Evolutionary conservation across 2,797 vertebrate genomes (phyloP), one percentile per base, ranked within the genome.

Genomic region (Halcyon chelicuti): DNA sequence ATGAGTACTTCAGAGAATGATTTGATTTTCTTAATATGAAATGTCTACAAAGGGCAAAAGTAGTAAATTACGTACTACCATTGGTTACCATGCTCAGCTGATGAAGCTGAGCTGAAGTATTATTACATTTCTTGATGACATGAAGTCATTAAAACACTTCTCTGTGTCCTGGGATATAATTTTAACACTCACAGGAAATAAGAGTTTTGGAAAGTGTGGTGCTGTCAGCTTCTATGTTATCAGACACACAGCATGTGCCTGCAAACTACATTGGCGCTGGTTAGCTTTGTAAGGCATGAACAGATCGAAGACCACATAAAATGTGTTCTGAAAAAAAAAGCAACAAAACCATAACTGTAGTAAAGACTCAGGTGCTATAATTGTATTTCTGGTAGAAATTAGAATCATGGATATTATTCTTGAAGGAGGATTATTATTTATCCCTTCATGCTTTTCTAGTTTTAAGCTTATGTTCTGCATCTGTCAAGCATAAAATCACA

Each of bases 91-190:
- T 84, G 44, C 33, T 90, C 58, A 92, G 73, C 70, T 93, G 91
- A 88, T 78, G 76, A 54, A 78, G 61, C 54, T 86, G 73, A 93
- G 75, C 77, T 47, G 63, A 60, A 81, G 72, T 83, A 90, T 51
- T 77, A 79, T 76, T 92, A 82, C 52, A 37, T 92, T 92, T 82
- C 82, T 95, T 94, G 93, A 88, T 90, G 95, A 90, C 57, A 63
- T 65, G 71, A 82, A 93, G 86, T 86, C 77, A 87, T 94, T 94
- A 86, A 77, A 94, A 89, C 71, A 86, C 46, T 94, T 94, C 55
- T 95, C 29, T 71, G 6, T 88, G 76, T 70, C 46, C 52, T 94
- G 80, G 94, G 73, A 60, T 95, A 42, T 62, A 85, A 95, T 96
- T 96, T 95, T 93, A 77, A 71, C 58, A 29, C 88, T 94, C 18